A percentile compares a stretch with the other conserved stretches of the same genome.
Evolutionary conservation across 2,888 invertebrate genomes (phyloP).

Genomic region (Caprella mutica): DNA sequence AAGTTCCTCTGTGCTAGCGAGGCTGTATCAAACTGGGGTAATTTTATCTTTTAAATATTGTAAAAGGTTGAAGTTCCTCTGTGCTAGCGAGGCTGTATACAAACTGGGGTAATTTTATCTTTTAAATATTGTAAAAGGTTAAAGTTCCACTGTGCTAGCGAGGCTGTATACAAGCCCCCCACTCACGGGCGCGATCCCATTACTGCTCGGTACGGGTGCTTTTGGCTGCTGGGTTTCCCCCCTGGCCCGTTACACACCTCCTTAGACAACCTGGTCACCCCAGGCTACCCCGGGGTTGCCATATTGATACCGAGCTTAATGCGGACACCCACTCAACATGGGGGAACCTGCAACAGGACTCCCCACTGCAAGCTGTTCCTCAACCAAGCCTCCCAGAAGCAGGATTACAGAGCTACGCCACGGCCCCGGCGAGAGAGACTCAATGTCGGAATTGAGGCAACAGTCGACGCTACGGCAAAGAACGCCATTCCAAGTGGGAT

Average conservation of each 20-base stretch:
- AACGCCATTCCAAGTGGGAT: too few species aligned
- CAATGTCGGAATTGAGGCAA: too few species aligned
- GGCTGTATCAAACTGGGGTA: too few species aligned
- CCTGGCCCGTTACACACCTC: slow-evolving; percentile 97
- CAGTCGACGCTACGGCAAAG: too few species aligned
- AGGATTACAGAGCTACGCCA: slow-evolving; percentile 96
- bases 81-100: too few species aligned
- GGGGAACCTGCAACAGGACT: slow-evolving; percentile 52
- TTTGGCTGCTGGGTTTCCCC: slow-evolving; percentile 99
- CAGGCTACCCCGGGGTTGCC: slow-evolving; percentile 74
- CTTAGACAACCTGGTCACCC: slow-evolving; percentile 81
- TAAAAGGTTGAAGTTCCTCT: too few species aligned
- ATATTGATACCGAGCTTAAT: slow-evolving; percentile 97
- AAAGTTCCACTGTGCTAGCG: slow-evolving; percentile 64
- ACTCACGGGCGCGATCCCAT: slow-evolving; percentile 98
- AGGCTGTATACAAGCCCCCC: slow-evolving; percentile 64
- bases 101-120: background rate
- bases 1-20: too few species aligned
- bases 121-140: slow-evolving; percentile 54
- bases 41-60: too few species aligned
- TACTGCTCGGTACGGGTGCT: slow-evolving; percentile 97
- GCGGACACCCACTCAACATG: slow-evolving; percentile 77
- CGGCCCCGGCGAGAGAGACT: slow-evolving; percentile 60
- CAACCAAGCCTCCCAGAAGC: slow-evolving; percentile 84
- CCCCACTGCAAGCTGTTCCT: slow-evolving; percentile 89